These are phyloP conservation scores for Geodia barretti DNA, from an alignment of 37 sponge, comb jelly and placozoan species.

Conservation along the genomic window DNA sequence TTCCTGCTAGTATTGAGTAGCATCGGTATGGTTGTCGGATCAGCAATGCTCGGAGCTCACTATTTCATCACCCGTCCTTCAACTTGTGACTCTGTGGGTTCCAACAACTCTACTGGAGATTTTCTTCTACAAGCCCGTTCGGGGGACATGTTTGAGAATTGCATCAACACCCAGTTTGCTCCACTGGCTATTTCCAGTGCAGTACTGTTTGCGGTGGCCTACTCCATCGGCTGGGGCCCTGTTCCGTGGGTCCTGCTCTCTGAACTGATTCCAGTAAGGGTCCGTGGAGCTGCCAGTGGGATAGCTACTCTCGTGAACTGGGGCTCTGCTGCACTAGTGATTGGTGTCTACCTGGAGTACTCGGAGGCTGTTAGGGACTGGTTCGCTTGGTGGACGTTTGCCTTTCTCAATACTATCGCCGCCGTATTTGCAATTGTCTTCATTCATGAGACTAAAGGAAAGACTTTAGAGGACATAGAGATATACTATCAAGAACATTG, in stretches of 20 bases:
- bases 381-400: constrained; percentile 64
- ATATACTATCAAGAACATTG: constrained; percentile 1
- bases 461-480: constrained; percentile 50
- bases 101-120: background rate
- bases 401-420: constrained; percentile 17
- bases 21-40: constrained; percentile 34
- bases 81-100: background rate
- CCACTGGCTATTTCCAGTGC: constrained; percentile 52
- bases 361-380: constrained; percentile 10
- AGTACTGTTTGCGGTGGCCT: constrained; percentile 43
- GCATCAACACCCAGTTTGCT: constrained; percentile 11
- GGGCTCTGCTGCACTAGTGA: constrained; percentile 56
- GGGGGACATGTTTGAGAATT: background rate
- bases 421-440: constrained; percentile 38
- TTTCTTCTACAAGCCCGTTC: background rate
- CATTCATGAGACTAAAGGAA: constrained; percentile 63
- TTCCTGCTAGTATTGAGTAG: constrained; percentile 52
- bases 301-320: constrained; percentile 60
- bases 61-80: constrained; percentile 30
- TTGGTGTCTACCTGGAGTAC: constrained; percentile 32
- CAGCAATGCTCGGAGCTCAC: constrained; percentile 24
- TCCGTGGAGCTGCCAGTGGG: constrained; percentile 49
- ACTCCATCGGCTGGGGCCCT: constrained; percentile 72
- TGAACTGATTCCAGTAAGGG: constrained; percentile 66
- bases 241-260: constrained; percentile 77